Evolutionary conservation across 2,888 invertebrate species (phyloP).

Genomic region (Pasiphila rectangulata): DNA sequence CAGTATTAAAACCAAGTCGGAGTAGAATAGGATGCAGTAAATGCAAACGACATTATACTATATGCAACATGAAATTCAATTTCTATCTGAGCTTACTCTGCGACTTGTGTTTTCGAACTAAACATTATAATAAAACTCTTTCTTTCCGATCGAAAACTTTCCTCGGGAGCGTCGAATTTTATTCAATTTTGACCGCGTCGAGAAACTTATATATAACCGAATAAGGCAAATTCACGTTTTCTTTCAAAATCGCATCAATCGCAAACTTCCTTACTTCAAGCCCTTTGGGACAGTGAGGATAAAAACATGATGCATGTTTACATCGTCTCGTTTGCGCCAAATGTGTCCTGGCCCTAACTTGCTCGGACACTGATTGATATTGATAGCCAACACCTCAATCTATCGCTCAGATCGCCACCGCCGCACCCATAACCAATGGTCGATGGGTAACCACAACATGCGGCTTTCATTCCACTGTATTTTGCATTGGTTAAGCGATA

Average conservation of each 20-base stretch:
- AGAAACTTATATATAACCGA: background rate
- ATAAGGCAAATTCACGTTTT: background rate
- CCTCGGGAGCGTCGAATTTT: background rate
- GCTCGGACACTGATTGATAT: slow-evolving; percentile 62
- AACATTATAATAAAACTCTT: background rate
- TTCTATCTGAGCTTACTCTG: background rate
- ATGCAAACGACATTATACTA: background rate
- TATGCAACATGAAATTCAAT: background rate
- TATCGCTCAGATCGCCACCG: slow-evolving; percentile 12
- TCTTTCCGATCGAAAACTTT: background rate
- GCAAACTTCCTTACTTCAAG: background rate
- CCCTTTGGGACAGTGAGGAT: too few relatives aligned
- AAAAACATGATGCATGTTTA: too few relatives aligned
- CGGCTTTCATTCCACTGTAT: background rate
- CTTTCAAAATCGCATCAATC: background rate
- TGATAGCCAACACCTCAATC: slow-evolving; percentile 52
- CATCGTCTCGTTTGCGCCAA: slow-evolving; percentile 1
- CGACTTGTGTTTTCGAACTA: background rate
- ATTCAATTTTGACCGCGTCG: background rate
- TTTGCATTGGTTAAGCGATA: slow-evolving; percentile 5
- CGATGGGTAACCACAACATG: slow-evolving; percentile 5
- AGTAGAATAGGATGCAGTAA: background rate
- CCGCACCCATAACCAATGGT: slow-evolving; percentile 12
- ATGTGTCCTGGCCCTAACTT: slow-evolving; percentile 8
- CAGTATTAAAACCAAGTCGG: background rate